Evolutionary conservation across 2,888 invertebrate genomes (phyloP).

Genomic region (Drosophila subsilvestris): DNA sequence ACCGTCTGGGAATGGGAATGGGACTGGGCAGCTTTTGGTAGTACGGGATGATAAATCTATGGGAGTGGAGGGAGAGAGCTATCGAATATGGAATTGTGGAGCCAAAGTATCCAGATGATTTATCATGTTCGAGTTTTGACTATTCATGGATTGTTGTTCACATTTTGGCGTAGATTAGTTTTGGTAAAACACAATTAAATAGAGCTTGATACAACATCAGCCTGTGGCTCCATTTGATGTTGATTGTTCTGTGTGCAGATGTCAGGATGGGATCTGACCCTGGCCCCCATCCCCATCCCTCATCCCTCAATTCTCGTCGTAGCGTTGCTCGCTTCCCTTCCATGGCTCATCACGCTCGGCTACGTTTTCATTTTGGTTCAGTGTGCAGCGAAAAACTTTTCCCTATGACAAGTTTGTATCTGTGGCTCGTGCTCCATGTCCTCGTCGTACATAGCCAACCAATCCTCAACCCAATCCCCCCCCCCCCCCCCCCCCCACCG

Average conservation of each 20-base stretch:
- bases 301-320: conserved; percentile 5
- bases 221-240: conserved; percentile 27
- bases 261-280: conserved; percentile 24
- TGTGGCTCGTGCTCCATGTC: conserved; percentile 38
- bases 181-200: conserved; percentile 54
- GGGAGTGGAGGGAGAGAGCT: not conserved
- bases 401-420: conserved; percentile 51
- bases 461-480: conserved; percentile 18
- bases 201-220: conserved; percentile 33
- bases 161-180: conserved; percentile 39
- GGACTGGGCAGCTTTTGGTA: conserved; percentile 4
- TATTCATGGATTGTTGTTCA: conserved; percentile 25
- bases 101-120: conserved; percentile 25
- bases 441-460: conserved; percentile 7
- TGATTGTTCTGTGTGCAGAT: conserved; percentile 26
- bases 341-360: conserved; percentile 50
- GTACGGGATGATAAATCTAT: conserved; percentile 16
- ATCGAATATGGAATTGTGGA: conserved; percentile 27
- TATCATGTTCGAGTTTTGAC: conserved; percentile 24
- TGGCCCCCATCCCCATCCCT: not conserved
- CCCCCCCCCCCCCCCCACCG: conserved; percentile 22
- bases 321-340: conserved; percentile 12
- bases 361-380: conserved; percentile 53
- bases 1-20: conserved; percentile 14
- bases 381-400: conserved; percentile 52